A percentile compares a stretch with the other conserved stretches of the same genome.
These are phyloP conservation scores for Archips crataeganus DNA, from an alignment of 2,888 invertebrate species.

Conservation along the genomic window DNA sequence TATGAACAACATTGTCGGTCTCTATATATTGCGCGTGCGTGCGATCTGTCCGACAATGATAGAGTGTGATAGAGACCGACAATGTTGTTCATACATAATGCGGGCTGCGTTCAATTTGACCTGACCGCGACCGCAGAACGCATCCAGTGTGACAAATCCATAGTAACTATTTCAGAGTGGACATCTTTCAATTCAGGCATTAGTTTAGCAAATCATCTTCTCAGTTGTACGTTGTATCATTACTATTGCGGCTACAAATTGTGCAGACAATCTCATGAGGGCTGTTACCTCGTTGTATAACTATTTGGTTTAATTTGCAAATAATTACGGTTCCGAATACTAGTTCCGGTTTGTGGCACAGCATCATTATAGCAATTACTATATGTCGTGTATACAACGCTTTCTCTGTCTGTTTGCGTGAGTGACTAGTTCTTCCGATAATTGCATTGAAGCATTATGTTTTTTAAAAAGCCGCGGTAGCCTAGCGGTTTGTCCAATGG, in stretches of 20 bases:
- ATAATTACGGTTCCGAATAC: slow-evolving; percentile 22
- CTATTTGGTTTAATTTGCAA: slow-evolving; percentile 14
- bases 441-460: not conserved
- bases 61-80: no score
- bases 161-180: no score
- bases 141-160: no score
- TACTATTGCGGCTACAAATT: slow-evolving; percentile 7
- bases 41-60: no score
- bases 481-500: no score
- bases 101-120: no score
- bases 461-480: no score
- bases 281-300: slow-evolving; percentile 15
- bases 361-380: slow-evolving; percentile 21
- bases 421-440: not conserved
- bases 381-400: slow-evolving; percentile 9
- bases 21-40: no score
- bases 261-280: slow-evolving; percentile 2
- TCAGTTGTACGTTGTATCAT: not conserved
- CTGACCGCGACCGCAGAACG: no score
- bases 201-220: not conserved
- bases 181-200: no score
- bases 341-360: slow-evolving; percentile 10
- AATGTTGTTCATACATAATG: no score
- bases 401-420: slow-evolving; percentile 24
- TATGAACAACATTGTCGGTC: no score